These are phyloP conservation scores for Congeria kusceri DNA, from an alignment of 2,888 invertebrate species.

Conservation along the genomic window DNA sequence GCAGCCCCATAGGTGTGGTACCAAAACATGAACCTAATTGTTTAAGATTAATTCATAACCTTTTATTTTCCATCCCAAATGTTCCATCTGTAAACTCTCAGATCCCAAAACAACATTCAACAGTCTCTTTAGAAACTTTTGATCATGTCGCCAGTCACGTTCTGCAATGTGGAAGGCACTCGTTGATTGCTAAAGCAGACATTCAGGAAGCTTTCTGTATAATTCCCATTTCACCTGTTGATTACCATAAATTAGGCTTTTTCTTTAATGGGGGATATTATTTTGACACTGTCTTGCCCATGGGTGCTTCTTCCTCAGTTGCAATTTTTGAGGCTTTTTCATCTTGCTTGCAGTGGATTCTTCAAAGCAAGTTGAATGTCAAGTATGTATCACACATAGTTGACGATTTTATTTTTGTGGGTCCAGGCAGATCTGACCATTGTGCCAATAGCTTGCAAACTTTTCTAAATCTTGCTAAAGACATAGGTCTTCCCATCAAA, in stretches of 20 bases:
- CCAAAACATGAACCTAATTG: slow-evolving; percentile 26
- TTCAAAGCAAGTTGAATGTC: slow-evolving; percentile 20
- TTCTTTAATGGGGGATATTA: slow-evolving; percentile 37
- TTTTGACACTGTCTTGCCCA: slow-evolving; percentile 46
- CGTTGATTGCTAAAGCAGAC: slow-evolving; percentile 54
- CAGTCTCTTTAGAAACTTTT: slow-evolving; percentile 42
- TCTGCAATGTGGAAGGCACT: slow-evolving; percentile 19
- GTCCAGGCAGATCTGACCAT: neutral
- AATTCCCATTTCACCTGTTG: slow-evolving; percentile 46
- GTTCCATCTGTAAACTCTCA: slow-evolving; percentile 33
- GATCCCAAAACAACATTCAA: slow-evolving; percentile 37
- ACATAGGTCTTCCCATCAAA: slow-evolving; percentile 33
- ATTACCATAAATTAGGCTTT: slow-evolving; percentile 56
- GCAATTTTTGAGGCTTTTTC: slow-evolving; percentile 50
- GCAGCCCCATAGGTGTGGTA: slow-evolving; percentile 50
- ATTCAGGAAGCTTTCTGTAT: slow-evolving; percentile 56
- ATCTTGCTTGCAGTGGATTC: slow-evolving; percentile 44
- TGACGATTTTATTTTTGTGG: slow-evolving; percentile 48
- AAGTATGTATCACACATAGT: slow-evolving; percentile 38
- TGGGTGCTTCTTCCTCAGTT: slow-evolving; percentile 53
- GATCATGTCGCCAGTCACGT: slow-evolving; percentile 36
- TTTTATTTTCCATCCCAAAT: slow-evolving; percentile 24
- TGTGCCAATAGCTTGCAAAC: slow-evolving; percentile 5
- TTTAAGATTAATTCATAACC: slow-evolving; percentile 52
- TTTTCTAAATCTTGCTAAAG: slow-evolving; percentile 7